Evolutionary conservation across 2,888 invertebrate genomes (phyloP), one percentile per base, ranked within the genome.

Genomic region (Tetrapedia diversipes): DNA sequence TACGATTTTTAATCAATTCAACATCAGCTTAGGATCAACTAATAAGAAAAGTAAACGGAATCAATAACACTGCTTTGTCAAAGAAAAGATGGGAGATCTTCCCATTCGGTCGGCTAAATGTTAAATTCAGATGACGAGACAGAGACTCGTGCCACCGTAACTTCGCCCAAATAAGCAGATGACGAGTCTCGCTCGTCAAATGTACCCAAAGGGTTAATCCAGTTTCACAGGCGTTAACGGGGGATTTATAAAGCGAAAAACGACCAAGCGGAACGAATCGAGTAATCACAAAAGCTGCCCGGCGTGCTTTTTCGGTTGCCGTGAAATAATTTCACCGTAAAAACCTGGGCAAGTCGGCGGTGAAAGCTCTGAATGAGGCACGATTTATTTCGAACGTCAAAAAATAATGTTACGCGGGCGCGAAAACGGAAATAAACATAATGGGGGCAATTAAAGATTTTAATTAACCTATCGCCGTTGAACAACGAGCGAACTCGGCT

Each of bases 241-340:
- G n/a, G 22, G 29, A 16, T 32, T 51, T 19, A n/a, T n/a, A 37
- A 10, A n/a, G 24, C 7, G 22, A 22, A 41, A 34, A 64, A 22
- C n/a, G 43, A 29, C 4, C 54, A 22, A 16, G 29, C 8, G 64
- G 64, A 54, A 53, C 54, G 69, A 53, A 54, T 29, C 37, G 29
- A 16, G 54, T 37, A 64, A 39, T 69, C 53, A 39, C 19, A 69
- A 54, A 69, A 64, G n/a, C n/a, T n/a, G n/a, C n/a, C n/a, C n/a
- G n/a, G n/a, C n/a, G n/a, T n/a, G 54, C 63, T 29, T 29, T 37
- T 53, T 43, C 53, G 64, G 37, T 4, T 22, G 22, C 45, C 43
- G 51, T 27, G 43, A 54, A 69, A 64, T 54, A 37, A 64, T 69
- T 69, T 54, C 37, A 19, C 16, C 14, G 27, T 2, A 27, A 39